Evolutionary conservation across 2,888 invertebrate genomes (phyloP).

Genomic region (Perdita meconis): DNA sequence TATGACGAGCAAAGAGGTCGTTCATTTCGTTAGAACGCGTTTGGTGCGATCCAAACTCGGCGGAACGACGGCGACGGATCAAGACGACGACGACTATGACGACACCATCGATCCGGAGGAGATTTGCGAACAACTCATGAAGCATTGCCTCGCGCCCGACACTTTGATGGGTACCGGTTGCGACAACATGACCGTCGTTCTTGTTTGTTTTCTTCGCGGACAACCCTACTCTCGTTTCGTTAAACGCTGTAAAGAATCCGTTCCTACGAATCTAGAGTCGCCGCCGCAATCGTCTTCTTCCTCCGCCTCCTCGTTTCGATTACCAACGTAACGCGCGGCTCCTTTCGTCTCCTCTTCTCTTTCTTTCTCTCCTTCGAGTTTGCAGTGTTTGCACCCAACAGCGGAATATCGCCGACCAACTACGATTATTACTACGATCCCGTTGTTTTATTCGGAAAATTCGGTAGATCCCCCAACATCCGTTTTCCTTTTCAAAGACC

Average conservation of each 20-base stretch:
- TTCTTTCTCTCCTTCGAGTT: too few relatives aligned
- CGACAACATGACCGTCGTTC: slow-evolving; percentile 99
- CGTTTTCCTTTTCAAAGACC: slow-evolving; percentile 81
- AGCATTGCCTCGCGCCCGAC: slow-evolving; percentile 97
- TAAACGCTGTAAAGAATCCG: slow-evolving; percentile 72
- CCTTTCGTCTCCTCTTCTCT: too few relatives aligned
- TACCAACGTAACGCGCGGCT: too few relatives aligned
- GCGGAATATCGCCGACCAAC: slow-evolving; percentile 71
- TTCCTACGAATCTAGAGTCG: too few relatives aligned
- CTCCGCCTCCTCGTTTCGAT: too few relatives aligned
- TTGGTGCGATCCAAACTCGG: slow-evolving; percentile 84
- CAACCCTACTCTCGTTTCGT: slow-evolving; percentile 84
- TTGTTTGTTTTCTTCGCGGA: slow-evolving; percentile 91
- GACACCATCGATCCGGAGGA: slow-evolving; percentile 94
- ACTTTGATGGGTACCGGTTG: slow-evolving; percentile 98
- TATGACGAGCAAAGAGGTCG: slow-evolving; percentile 96
- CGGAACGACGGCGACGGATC: slow-evolving; percentile 63
- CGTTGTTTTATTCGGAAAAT: too few relatives aligned
- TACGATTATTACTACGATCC: too few relatives aligned
- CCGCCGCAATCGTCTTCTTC: too few relatives aligned
- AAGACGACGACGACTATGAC: too few relatives aligned
- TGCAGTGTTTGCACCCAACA: too few relatives aligned
- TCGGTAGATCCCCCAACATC: slow-evolving; percentile 64
- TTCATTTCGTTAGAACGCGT: slow-evolving; percentile 94
- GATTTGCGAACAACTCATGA: slow-evolving; percentile 98